Conservation (phyloP, 2,113 vertebrate genomes). For the Ammodytes dubius region DNA sequence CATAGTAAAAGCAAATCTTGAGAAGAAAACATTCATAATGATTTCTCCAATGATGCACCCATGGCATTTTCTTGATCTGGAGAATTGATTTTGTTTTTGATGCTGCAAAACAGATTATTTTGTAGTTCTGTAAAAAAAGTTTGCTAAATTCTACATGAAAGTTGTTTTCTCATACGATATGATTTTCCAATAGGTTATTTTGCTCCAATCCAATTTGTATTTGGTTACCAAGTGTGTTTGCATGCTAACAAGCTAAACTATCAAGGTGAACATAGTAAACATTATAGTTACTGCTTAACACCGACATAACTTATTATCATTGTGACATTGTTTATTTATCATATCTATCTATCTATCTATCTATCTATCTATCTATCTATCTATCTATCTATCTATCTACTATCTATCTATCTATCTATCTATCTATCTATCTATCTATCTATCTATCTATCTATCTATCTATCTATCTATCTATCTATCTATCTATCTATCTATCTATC, state of each 20-base stretch:
- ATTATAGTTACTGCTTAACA: no score
- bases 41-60: conserved; percentile 49
- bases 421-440: no score
- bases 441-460: no score
- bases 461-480: no score
- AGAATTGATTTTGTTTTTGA: conserved; percentile 45
- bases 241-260: neutral
- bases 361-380: no score
- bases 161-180: neutral
- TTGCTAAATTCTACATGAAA: conserved; percentile 3
- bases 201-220: neutral
- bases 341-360: no score
- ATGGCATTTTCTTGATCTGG: conserved; percentile 26
- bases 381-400: no score
- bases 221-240: neutral
- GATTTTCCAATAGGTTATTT: neutral
- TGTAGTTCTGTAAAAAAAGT: conserved; percentile 32
- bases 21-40: conserved; percentile 40
- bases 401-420: no score
- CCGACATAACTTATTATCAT: no score
- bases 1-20: conserved; percentile 40
- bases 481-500: no score
- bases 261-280: neutral
- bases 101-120: conserved; percentile 49
- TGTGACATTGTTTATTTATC: no score